These are phyloP conservation scores for Hanleya hanleyi DNA, from an alignment of 2,888 invertebrate genomes.

Conservation along the genomic window DNA sequence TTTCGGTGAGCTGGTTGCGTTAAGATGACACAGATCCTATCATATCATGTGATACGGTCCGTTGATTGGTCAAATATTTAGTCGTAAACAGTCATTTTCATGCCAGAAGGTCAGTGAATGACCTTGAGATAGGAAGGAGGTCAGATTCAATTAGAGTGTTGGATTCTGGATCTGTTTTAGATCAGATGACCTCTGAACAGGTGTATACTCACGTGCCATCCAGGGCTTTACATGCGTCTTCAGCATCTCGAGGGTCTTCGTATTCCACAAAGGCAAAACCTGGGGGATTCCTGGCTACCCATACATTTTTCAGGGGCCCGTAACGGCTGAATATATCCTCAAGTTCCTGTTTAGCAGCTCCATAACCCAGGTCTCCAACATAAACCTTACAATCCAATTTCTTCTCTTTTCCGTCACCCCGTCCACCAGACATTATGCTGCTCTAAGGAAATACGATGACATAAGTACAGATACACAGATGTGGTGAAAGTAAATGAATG, in stretches of 20 bases:
- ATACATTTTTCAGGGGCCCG: constrained; percentile 91
- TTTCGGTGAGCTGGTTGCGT: too few relatives aligned
- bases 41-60: too few relatives aligned
- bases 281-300: constrained; percentile 94
- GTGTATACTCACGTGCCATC: constrained; percentile 68
- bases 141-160: neutral
- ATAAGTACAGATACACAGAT: too few relatives aligned
- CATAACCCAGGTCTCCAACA: constrained; percentile 92
- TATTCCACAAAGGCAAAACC: constrained; percentile 76
- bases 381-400: constrained; percentile 93
- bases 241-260: constrained; percentile 67
- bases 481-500: too few relatives aligned
- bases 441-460: too few relatives aligned
- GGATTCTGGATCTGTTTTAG: neutral
- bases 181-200: neutral
- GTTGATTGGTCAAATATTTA: too few relatives aligned
- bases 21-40: too few relatives aligned
- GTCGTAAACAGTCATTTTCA: too few relatives aligned
- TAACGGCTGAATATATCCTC: constrained; percentile 91
- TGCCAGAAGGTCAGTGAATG: too few relatives aligned
- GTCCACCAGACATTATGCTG: too few relatives aligned
- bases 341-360: constrained; percentile 89
- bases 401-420: too few relatives aligned
- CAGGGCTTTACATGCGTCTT: constrained; percentile 72
- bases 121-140: too few relatives aligned